Conservation (phyloP, 2,113 vertebrate genomes). For the Geococcyx californianus region DNA sequence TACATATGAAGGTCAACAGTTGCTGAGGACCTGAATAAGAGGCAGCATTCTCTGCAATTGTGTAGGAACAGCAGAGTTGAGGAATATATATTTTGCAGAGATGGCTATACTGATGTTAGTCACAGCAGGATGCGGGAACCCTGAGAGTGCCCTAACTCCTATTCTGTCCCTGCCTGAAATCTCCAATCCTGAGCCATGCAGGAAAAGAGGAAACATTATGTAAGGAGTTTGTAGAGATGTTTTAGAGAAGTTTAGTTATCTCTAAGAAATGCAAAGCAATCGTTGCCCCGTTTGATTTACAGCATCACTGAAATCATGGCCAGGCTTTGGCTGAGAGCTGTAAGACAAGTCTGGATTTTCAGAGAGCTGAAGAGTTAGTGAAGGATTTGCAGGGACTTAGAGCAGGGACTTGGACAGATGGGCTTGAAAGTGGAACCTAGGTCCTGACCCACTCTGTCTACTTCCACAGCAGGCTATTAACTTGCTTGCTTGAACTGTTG, state of each 20-base stretch:
- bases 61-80: not conserved
- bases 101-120: not conserved
- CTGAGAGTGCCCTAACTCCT: not conserved
- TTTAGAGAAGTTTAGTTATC: not conserved
- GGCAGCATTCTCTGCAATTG: not conserved
- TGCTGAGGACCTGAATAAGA: not conserved
- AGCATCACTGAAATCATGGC: not conserved
- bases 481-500: slow-evolving; percentile 40
- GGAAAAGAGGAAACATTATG: not conserved
- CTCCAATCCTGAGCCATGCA: no score
- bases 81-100: not conserved
- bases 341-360: not conserved
- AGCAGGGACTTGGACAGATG: not conserved
- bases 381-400: not conserved
- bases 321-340: not conserved
- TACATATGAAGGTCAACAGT: not conserved
- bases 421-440: not conserved
- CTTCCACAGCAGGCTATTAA: slow-evolving; percentile 12
- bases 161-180: no score
- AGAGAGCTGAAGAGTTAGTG: not conserved
- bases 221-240: not conserved
- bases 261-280: not conserved
- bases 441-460: not conserved
- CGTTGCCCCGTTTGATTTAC: not conserved
- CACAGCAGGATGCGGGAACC: not conserved